These are phyloP conservation scores for Epinephelus moara DNA, from an alignment of 2,113 vertebrate species.

Conservation along the genomic window DNA sequence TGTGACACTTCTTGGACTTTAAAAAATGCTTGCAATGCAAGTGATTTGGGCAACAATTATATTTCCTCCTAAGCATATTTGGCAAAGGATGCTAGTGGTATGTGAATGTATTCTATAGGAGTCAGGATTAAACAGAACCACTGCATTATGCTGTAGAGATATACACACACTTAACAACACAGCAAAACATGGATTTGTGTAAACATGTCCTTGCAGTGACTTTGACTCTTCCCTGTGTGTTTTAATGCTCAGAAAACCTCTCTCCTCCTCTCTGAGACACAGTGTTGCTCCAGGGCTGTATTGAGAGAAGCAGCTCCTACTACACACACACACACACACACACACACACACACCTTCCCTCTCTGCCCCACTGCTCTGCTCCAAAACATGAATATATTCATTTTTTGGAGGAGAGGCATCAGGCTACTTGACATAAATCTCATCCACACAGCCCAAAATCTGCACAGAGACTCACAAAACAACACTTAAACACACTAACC, in stretches of 20 bases:
- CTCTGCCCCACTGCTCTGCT: conserved; percentile 40
- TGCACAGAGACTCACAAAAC: conserved; percentile 24
- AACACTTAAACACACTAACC: conserved; percentile 24
- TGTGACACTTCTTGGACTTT: background rate
- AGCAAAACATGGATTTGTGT: background rate
- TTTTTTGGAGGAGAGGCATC: conserved; percentile 33
- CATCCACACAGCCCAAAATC: conserved; percentile 31
- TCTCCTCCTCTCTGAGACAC: conserved; percentile 15
- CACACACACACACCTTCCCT: conserved; percentile 30
- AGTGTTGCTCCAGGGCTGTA: conserved; percentile 45
- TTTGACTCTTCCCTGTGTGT: background rate
- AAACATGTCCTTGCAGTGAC: conserved; percentile 39
- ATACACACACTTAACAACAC: background rate
- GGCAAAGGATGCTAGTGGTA: background rate
- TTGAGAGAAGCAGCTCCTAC: conserved; percentile 33
- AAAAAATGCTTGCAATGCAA: background rate
- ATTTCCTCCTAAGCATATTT: background rate
- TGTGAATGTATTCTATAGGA: background rate
- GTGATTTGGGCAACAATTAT: background rate
- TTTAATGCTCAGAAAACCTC: conserved; percentile 19
- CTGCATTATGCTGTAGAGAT: background rate
- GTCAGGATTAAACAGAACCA: background rate
- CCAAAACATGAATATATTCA: conserved; percentile 70
- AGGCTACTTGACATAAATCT: conserved; percentile 46
- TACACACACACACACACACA: conserved; percentile 30